These are phyloP conservation scores for Cosmorhoe ocellata DNA, from an alignment of 2,888 invertebrate genomes.

Conservation along the genomic window DNA sequence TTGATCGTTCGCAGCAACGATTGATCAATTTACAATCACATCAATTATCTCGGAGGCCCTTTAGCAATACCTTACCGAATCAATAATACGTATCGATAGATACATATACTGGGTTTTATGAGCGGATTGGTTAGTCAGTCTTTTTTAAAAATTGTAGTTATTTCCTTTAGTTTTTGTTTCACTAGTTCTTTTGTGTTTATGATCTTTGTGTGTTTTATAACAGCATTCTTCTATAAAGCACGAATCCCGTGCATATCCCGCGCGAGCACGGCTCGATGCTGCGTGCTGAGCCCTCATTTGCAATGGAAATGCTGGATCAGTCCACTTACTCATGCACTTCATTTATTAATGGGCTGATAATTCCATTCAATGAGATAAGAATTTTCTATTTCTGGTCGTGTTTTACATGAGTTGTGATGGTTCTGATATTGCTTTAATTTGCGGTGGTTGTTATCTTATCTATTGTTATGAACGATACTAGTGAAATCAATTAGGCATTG, in stretches of 20 bases:
- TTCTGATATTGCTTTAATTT: no score
- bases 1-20: conserved; percentile 10
- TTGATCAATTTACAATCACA: conserved; percentile 21
- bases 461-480: no score
- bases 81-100: neutral
- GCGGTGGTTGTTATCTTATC: no score
- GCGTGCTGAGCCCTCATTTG: conserved; percentile 21
- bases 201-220: no score
- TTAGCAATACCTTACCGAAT: conserved; percentile 1
- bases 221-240: no score
- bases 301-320: conserved; percentile 22
- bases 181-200: no score
- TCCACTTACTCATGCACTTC: conserved; percentile 20
- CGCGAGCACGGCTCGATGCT: neutral
- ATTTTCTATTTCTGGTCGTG: conserved; percentile 5
- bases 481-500: no score
- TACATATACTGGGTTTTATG: neutral
- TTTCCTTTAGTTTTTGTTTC: no score
- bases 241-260: no score
- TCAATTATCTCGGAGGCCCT: conserved; percentile 6
- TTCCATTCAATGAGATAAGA: conserved; percentile 15
- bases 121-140: no score
- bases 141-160: no score
- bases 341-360: conserved; percentile 13
- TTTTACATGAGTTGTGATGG: neutral